Conservation (phyloP, 2,888 invertebrate species). For the Rhagonycha lutea region DNA sequence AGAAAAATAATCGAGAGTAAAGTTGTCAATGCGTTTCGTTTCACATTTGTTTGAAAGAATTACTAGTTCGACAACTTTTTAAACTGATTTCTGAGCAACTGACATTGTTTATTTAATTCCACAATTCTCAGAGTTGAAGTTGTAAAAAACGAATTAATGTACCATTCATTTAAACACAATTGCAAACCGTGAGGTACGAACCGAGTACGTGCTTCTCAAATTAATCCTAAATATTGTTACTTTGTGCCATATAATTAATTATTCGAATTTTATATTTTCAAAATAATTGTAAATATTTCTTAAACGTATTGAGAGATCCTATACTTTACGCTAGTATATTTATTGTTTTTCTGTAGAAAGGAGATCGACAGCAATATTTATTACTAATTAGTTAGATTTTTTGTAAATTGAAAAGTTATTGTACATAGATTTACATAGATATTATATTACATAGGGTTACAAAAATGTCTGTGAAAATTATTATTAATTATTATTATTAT, state of each 20-base stretch:
- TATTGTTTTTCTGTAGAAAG: conserved; percentile 7
- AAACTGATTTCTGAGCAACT: conserved; percentile 41
- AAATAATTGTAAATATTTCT: conserved; percentile 12
- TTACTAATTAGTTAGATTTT: conserved; percentile 39
- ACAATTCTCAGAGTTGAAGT: conserved; percentile 47
- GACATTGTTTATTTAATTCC: conserved; percentile 49
- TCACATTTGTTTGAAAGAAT: conserved; percentile 31
- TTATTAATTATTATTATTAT: conserved; percentile 21
- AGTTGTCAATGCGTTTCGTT: conserved; percentile 23
- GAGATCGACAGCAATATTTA: conserved; percentile 44
- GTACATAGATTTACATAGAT: conserved; percentile 27
- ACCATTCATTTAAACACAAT: conserved; percentile 53
- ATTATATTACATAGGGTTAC: conserved; percentile 19
- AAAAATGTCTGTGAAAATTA: conserved; percentile 31
- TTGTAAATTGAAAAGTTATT: conserved; percentile 37
- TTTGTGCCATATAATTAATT: conserved; percentile 29
- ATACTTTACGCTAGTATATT: conserved; percentile 12
- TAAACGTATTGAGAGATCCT: background rate
- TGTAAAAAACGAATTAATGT: conserved; percentile 50
- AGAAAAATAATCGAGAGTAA: conserved; percentile 27
- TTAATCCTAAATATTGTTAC: conserved; percentile 20
- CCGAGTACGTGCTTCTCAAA: conserved; percentile 27
- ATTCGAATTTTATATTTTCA: conserved; percentile 10
- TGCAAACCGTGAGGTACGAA: conserved; percentile 44
- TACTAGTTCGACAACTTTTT: conserved; percentile 45